Evolutionary conservation across 2,797 vertebrate species (phyloP).

Genomic region (Buceros bicornis): DNA sequence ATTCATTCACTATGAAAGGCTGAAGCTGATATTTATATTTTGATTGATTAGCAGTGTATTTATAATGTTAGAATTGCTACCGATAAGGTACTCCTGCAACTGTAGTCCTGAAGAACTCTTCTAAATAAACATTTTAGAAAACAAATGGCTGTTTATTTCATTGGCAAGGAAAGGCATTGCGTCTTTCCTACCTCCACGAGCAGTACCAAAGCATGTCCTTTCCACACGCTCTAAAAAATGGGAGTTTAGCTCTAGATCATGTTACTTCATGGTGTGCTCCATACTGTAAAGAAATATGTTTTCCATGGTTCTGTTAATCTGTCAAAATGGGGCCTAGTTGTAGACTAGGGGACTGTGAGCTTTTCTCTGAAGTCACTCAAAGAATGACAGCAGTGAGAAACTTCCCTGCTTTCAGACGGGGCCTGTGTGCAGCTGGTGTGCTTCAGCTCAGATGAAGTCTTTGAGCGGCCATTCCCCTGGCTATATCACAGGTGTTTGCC

Average conservation of each 20-base stretch:
- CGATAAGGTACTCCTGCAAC: background rate
- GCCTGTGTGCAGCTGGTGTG: fast-evolving
- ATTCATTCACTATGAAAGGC: conserved; percentile 65
- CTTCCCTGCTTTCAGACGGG: fast-evolving
- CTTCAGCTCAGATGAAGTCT: background rate
- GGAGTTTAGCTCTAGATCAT: background rate
- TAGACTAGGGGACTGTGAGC: background rate
- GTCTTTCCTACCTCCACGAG: background rate
- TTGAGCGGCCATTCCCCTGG: background rate
- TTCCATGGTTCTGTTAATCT: background rate
- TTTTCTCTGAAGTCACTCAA: background rate
- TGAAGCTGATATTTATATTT: conserved; percentile 61
- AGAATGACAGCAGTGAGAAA: background rate
- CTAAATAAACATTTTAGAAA: background rate
- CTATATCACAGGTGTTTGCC: fast-evolving
- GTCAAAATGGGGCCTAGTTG: background rate
- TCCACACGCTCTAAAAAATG: background rate
- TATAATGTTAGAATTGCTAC: conserved; percentile 34
- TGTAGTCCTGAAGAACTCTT: background rate
- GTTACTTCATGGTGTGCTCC: background rate
- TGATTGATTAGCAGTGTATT: conserved; percentile 61
- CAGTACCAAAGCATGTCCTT: background rate
- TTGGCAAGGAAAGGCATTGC: background rate
- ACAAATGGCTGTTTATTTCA: conserved; percentile 28
- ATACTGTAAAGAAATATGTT: background rate